Conservation (phyloP, 2,888 invertebrate genomes). For the Cinara cedri region DNA sequence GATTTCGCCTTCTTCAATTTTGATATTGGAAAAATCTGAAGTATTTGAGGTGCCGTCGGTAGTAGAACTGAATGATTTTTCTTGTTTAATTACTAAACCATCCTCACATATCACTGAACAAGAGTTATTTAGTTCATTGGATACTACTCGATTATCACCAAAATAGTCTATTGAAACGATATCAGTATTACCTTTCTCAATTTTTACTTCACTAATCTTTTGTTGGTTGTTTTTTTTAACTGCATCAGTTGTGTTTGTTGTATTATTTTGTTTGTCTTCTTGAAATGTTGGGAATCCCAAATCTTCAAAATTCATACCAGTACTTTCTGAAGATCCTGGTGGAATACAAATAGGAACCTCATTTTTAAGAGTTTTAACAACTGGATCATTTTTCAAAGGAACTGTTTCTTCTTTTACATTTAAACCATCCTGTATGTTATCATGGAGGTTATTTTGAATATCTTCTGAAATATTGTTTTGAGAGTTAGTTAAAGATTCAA, state of each 20-base stretch:
- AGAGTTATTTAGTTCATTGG: not conserved
- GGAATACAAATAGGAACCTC: not conserved
- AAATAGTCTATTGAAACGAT: not conserved
- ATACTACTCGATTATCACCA: not conserved
- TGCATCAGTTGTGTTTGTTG: not conserved
- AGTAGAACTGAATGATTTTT: not conserved
- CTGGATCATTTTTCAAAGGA: slow-evolving; percentile 12
- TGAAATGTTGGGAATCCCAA: slow-evolving; percentile 19
- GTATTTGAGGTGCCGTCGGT: not conserved
- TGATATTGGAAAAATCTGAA: slow-evolving; percentile 1
- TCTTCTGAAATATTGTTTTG: slow-evolving; percentile 19
- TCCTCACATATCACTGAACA: not conserved
- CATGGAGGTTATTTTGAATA: slow-evolving; percentile 2
- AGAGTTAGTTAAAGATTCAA: slow-evolving; percentile 21
- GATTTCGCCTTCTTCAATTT: not conserved
- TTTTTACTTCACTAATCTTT: slow-evolving; percentile 13
- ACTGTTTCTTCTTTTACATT: not conserved
- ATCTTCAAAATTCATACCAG: not conserved
- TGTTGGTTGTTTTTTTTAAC: slow-evolving; percentile 4
- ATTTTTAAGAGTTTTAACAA: not conserved
- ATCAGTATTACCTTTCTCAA: not conserved
- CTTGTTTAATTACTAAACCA: not conserved
- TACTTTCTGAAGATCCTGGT: slow-evolving; percentile 1
- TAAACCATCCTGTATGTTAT: slow-evolving; percentile 12
- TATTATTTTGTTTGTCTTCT: not conserved